A percentile compares a stretch with the other conserved stretches of the same genome.
Conservation (phyloP, 1,140 invertebrate species). For the Cryptotermes secundus region DNA sequence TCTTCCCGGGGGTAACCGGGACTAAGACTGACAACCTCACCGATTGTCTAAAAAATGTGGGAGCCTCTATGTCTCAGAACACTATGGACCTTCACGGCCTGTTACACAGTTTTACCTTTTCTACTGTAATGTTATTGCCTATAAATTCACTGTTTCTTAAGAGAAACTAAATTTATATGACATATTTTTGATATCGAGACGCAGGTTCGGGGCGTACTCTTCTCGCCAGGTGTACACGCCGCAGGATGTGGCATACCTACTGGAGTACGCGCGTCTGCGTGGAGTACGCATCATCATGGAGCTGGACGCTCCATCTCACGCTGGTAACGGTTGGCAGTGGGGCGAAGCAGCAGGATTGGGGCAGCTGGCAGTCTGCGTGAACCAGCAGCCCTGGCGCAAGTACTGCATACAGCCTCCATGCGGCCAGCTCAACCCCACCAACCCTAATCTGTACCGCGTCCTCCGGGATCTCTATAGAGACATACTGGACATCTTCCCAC, state of each 20-base stretch:
- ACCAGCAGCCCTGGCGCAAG: slow-evolving; percentile 68
- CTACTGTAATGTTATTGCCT: no score
- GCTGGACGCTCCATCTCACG: slow-evolving; percentile 83
- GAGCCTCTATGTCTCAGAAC: no score
- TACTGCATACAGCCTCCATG: slow-evolving; percentile 82
- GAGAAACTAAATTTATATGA: background rate
- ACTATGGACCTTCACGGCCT: no score
- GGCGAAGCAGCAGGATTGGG: slow-evolving; percentile 64
- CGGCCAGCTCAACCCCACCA: slow-evolving; percentile 80
- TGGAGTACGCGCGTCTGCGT: slow-evolving; percentile 63
- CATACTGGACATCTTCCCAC: slow-evolving; percentile 60
- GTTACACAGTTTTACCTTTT: no score
- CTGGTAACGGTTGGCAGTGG: slow-evolving; percentile 80
- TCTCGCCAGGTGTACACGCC: slow-evolving; percentile 40
- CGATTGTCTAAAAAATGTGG: no score
- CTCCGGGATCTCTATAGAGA: slow-evolving; percentile 67
- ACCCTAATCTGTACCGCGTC: slow-evolving; percentile 69
- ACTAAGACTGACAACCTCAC: no score
- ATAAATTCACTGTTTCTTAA: no score
- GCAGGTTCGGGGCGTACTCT: slow-evolving; percentile 44
- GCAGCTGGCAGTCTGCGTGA: slow-evolving; percentile 70
- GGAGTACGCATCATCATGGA: slow-evolving; percentile 78
- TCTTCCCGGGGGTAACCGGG: no score
- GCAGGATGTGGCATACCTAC: slow-evolving; percentile 40
- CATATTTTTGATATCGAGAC: slow-evolving; percentile 35